Base-by-base conservation (phyloP, 2,797 vertebrate species). In the Stomatorhinus walkeri region DNA sequence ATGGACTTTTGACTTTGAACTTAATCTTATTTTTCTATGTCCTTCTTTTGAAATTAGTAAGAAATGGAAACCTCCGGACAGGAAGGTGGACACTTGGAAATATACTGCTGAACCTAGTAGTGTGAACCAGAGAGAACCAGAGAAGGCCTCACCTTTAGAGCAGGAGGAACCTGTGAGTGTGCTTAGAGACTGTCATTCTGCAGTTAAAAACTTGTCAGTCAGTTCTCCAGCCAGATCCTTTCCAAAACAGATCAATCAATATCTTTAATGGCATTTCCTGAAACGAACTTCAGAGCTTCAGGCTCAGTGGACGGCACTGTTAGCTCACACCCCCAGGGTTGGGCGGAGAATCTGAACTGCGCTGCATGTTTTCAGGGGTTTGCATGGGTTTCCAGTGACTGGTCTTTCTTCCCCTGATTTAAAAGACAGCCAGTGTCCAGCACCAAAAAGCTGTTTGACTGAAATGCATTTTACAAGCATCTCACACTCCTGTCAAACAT, bases 41-140 rank as follows among this genome's bases (percentile, higher is more conserved):
- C 87, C 43, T 48, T 87, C 64, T 88, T 89, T 88, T 90, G 24
- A 91, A 91, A 1, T 88, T 87, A 97, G 97, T 92, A 97, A 97
- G 24, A 96, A 96, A 88, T 97, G 96, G 97, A 96, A 95, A 54
- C 96, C 96, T 90, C 96, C 96, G 9, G 97, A 97, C 92, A 96
- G 96, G 92, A 97, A 97, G 92, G 96, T 97, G 32, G 96, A 97
- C 76, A 97, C 97, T n/a, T 95, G 97, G 88, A 97, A 94, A 92
- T 97, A 97, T 92, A 96, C 97, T 19, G 97, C 96, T 1, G 97
- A 97, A 91, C 96, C 97, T 7, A 95, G 96, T 90, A 97, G 97
- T 90, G 97, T 97, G 91, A 97, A 97, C 94, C 96, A 97, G 83
- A 97, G 97, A 1, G 96, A 97, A 91, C 96, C 97, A 0, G 97